These are phyloP conservation scores for Micromussa lordhowensis DNA, from an alignment of 92 coral and sea anemone genomes.

Conservation along the genomic window DNA sequence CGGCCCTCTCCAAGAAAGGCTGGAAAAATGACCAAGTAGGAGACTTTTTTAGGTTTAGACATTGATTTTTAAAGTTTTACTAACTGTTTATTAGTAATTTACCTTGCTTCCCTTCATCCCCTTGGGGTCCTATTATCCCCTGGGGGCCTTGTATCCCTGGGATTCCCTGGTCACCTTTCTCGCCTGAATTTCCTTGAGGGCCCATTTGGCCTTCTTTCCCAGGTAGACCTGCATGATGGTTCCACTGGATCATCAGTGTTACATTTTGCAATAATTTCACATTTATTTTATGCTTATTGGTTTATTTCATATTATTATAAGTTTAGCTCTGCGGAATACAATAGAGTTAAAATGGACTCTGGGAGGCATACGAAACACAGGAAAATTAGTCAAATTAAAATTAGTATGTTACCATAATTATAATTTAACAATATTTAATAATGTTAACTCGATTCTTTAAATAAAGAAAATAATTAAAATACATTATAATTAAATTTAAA, in stretches of 20 bases:
- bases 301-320: too few species aligned
- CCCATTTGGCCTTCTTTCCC: conserved; percentile 50
- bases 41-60: neutral
- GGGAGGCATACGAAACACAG: neutral
- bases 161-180: conserved; percentile 43
- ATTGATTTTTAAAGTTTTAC: neutral
- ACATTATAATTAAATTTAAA: neutral
- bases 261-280: neutral
- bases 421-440: neutral
- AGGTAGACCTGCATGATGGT: conserved; percentile 1
- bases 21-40: too few species aligned
- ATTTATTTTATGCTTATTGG: neutral
- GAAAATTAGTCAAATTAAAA: neutral
- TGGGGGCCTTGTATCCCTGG: conserved; percentile 52
- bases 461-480: neutral
- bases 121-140: conserved; percentile 69
- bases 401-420: neutral
- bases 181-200: conserved; percentile 46
- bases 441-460: neutral
- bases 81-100: neutral
- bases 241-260: neutral
- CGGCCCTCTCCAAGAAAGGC: too few species aligned
- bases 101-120: conserved; percentile 55
- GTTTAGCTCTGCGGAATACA: neutral
- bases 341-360: neutral